A percentile compares a stretch with the other conserved stretches of the same genome.
phyloP scores from a whole-genome alignment of 30 jellyfish, hydroid and myxozoan genomes.

The Pseudorhiza aurosa region DNA sequence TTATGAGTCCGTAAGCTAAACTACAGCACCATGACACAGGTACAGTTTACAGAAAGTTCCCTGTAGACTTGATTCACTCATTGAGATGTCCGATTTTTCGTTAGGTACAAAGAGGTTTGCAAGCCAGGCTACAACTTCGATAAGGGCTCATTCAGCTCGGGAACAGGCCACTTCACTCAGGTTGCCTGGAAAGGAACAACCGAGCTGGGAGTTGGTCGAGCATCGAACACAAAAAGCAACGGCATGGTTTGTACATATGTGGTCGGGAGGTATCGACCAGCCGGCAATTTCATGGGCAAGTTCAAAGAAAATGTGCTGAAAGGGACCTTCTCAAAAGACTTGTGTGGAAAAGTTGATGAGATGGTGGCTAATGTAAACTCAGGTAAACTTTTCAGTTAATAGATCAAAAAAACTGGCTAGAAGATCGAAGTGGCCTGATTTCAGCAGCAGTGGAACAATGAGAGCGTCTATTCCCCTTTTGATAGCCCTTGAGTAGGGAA shows the following conservation, averaged over 20 bases:
- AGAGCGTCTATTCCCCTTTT: too few relatives aligned
- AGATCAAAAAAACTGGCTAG: too few relatives aligned
- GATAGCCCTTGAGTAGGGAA: too few relatives aligned
- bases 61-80: too few relatives aligned
- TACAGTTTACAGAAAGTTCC: too few relatives aligned
- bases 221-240: slow-evolving; percentile 18
- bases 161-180: slow-evolving; percentile 93
- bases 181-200: slow-evolving; percentile 70
- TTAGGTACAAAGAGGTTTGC: slow-evolving; percentile 90
- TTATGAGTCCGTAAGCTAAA: too few relatives aligned
- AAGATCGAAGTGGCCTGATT: too few relatives aligned
- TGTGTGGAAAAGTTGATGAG: slow-evolving; percentile 22
- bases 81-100: background rate
- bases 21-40: too few relatives aligned
- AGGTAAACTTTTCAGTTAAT: slow-evolving; percentile 9
- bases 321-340: slow-evolving; percentile 42
- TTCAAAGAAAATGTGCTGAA: slow-evolving; percentile 57
- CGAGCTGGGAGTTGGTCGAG: slow-evolving; percentile 74
- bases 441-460: too few relatives aligned
- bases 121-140: slow-evolving; percentile 74
- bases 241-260: slow-evolving; percentile 76
- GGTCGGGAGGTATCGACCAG: slow-evolving; percentile 81
- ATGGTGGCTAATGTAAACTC: slow-evolving; percentile 28
- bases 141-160: slow-evolving; percentile 30
- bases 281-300: slow-evolving; percentile 68